These are phyloP conservation scores for Drosophila arawakana DNA, from an alignment of 1,140 invertebrate species.

Conservation along the genomic window DNA sequence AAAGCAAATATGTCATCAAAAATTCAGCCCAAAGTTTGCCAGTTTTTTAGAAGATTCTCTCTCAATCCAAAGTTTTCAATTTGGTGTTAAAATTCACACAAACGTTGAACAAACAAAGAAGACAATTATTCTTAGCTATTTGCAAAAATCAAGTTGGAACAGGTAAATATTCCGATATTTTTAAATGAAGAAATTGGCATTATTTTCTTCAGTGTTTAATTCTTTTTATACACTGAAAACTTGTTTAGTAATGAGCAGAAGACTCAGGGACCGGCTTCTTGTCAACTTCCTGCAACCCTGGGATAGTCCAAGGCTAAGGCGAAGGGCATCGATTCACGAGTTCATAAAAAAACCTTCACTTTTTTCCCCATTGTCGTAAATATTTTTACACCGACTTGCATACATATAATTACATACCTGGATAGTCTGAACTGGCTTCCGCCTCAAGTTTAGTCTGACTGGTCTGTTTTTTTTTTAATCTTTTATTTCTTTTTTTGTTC, in stretches of 20 bases:
- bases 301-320: constrained; percentile 58
- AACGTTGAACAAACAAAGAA: constrained; percentile 29
- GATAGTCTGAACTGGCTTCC: constrained; percentile 10
- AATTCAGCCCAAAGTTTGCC: constrained; percentile 26
- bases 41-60: constrained; percentile 24
- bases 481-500: constrained; percentile 15
- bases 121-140: constrained; percentile 9
- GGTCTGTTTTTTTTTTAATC: constrained; percentile 24
- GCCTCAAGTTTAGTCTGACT: background rate
- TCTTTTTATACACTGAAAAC: constrained; percentile 46
- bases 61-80: constrained; percentile 19
- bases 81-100: constrained; percentile 50
- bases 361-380: constrained; percentile 35
- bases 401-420: constrained; percentile 5
- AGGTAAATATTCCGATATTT: constrained; percentile 28
- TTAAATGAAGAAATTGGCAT: constrained; percentile 64
- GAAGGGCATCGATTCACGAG: constrained; percentile 53
- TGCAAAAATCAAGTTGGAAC: background rate
- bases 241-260: constrained; percentile 51
- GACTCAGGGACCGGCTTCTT: constrained; percentile 16
- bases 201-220: constrained; percentile 3
- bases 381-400: background rate
- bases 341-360: constrained; percentile 53
- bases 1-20: constrained; percentile 1
- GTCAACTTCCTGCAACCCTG: constrained; percentile 70